Evolutionary conservation across 1,140 invertebrate species (phyloP).

Genomic region (Drosophila ambigua): DNA sequence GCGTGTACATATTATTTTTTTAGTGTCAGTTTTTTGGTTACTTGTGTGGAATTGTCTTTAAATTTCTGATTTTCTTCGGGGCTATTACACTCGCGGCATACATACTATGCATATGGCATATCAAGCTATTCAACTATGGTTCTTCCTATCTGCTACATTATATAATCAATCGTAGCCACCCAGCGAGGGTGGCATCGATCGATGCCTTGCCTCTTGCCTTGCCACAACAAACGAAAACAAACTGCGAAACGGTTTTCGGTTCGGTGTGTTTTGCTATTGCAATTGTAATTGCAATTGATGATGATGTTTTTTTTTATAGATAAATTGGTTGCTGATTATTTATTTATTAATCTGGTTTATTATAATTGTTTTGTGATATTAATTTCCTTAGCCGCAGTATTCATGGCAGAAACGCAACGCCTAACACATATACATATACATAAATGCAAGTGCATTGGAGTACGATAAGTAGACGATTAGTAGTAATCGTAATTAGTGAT

Average conservation of each 20-base stretch:
- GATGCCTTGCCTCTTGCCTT: too few species aligned
- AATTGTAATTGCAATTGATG: constrained; percentile 68
- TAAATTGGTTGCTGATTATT: constrained; percentile 25
- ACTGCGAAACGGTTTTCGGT: constrained; percentile 49
- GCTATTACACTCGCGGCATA: too few species aligned
- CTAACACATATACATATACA: constrained; percentile 82
- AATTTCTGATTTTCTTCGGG: constrained; percentile 24
- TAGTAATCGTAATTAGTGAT: constrained; percentile 35
- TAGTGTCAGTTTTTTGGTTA: constrained; percentile 18
- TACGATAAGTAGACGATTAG: constrained; percentile 19
- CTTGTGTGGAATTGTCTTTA: constrained; percentile 54
- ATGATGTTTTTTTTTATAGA: constrained; percentile 64
- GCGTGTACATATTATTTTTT: constrained; percentile 23
- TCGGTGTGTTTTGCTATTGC: constrained; percentile 29
- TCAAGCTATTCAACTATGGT: constrained; percentile 8
- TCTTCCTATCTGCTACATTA: constrained; percentile 21
- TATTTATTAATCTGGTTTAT: constrained; percentile 45
- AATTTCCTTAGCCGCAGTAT: constrained; percentile 56
- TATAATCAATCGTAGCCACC: not conserved
- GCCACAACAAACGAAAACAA: constrained; percentile 26
- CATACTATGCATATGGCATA: constrained; percentile 10
- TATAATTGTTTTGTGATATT: constrained; percentile 15
- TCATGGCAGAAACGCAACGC: constrained; percentile 79
- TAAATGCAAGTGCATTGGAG: constrained; percentile 70
- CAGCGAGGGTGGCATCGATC: too few species aligned